These are phyloP conservation scores for Anthopleura sola DNA, from an alignment of 64 coral and sea anemone species.

Conservation along the genomic window DNA sequence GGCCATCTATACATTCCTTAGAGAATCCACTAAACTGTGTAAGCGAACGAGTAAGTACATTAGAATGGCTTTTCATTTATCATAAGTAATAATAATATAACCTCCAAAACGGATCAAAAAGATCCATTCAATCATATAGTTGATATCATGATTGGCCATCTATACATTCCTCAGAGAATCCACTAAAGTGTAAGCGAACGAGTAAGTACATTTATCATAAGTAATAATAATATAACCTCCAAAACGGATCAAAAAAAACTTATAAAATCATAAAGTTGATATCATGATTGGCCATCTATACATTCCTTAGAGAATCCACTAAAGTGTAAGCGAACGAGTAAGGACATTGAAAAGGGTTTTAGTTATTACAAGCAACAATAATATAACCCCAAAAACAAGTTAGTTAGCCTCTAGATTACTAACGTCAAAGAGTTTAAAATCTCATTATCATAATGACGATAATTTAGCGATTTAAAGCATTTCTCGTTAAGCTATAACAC, in stretches of 20 bases:
- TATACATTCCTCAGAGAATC: background rate
- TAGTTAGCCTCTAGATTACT: no score
- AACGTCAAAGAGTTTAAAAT: no score
- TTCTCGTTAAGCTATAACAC: no score
- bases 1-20: background rate
- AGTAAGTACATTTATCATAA: background rate
- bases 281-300: background rate
- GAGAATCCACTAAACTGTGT: background rate
- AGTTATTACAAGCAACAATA: background rate
- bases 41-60: background rate
- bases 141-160: no score
- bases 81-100: no score
- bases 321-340: background rate
- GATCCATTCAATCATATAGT: no score
- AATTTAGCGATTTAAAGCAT: no score
- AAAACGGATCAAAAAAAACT: no score
- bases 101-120: no score
- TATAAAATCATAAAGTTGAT: no score
- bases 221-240: no score
- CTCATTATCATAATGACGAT: no score
- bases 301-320: background rate
- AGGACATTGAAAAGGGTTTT: background rate
- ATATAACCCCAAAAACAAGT: background rate
- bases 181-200: background rate
- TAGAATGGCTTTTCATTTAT: background rate